Evolutionary conservation across 2,113 vertebrate genomes (phyloP).

Genomic region (Pristiophorus japonicus): DNA sequence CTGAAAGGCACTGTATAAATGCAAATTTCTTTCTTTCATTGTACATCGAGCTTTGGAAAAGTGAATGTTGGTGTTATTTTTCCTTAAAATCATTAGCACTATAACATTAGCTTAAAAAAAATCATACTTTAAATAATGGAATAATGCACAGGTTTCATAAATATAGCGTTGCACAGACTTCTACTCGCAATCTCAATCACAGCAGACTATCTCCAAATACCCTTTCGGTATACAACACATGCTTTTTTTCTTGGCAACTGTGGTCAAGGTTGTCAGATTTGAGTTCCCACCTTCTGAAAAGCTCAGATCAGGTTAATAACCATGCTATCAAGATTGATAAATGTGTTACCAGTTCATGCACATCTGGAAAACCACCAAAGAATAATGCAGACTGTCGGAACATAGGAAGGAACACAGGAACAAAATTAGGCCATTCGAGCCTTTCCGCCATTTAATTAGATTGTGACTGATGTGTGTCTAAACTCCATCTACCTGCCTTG

Average conservation of each 20-base stretch:
- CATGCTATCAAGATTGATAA: background rate
- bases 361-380: background rate
- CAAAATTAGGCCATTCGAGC: background rate
- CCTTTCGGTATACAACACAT: background rate
- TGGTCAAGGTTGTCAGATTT: background rate
- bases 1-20: background rate
- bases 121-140: background rate
- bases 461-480: background rate
- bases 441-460: background rate
- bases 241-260: background rate
- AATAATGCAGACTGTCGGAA: background rate
- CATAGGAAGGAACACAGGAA: background rate
- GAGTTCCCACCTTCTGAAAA: background rate
- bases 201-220: background rate
- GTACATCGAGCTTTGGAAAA: background rate
- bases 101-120: background rate
- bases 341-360: background rate
- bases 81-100: background rate
- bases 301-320: background rate
- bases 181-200: background rate
- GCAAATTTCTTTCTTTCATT: background rate
- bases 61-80: background rate
- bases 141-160: background rate
- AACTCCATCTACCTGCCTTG: background rate
- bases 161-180: background rate